These are phyloP conservation scores for Parus major DNA, from an alignment of 2,113 vertebrate species.

Conservation along the genomic window DNA sequence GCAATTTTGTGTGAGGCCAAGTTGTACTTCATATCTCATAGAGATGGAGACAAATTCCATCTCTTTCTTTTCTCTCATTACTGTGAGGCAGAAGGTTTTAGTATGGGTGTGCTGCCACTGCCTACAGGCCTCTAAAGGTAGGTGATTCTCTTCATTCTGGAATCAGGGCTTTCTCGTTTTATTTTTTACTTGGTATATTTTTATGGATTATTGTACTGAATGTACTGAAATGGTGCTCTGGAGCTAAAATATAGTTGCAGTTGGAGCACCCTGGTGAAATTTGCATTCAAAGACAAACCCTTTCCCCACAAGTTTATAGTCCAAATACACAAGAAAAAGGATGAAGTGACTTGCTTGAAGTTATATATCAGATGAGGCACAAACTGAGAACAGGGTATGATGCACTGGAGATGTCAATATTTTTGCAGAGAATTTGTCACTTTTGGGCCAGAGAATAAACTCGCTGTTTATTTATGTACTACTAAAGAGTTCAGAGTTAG, in stretches of 20 bases:
- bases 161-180: background rate
- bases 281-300: background rate
- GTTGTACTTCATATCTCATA: background rate
- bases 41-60: background rate
- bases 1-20: background rate
- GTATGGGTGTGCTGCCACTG: background rate
- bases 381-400: background rate
- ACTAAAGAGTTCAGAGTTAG: background rate
- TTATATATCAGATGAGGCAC: background rate
- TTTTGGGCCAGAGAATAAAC: background rate
- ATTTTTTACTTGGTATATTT: background rate
- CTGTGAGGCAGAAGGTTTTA: background rate
- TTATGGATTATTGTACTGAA: background rate
- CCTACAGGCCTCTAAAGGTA: background rate
- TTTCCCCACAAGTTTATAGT: background rate
- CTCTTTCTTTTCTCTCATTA: background rate
- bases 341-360: background rate
- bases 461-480: background rate
- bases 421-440: background rate
- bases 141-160: background rate
- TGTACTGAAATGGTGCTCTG: background rate
- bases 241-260: background rate
- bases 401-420: background rate
- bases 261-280: background rate
- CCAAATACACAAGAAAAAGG: background rate